A percentile compares a stretch with the other conserved stretches of the same genome.
Evolutionary conservation across 2,797 vertebrate species (phyloP).

Genomic region (Ctenopoma multispine): DNA sequence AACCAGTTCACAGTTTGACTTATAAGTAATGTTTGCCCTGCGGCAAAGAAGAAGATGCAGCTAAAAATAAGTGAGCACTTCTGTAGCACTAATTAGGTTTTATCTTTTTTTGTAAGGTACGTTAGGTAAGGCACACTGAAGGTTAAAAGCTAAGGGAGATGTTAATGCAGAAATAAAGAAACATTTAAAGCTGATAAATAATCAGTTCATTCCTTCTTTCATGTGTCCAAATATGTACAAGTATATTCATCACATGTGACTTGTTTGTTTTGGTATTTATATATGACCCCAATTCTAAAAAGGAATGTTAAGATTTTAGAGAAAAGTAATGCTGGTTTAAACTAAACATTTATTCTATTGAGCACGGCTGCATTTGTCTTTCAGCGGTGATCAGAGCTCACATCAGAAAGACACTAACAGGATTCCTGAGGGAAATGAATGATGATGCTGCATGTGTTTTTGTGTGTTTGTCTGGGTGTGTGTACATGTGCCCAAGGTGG

Average conservation of each 20-base stretch:
- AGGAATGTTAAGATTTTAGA: no score
- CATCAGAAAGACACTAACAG: slow-evolving; percentile 56
- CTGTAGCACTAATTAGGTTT: not conserved
- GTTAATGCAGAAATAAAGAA: not conserved
- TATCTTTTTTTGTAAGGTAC: not conserved
- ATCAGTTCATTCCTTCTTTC: not conserved
- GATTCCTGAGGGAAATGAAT: slow-evolving; percentile 52
- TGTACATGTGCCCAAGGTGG: not conserved
- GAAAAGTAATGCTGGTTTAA: not conserved
- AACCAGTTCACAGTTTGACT: slow-evolving; percentile 13
- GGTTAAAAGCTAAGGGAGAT: not conserved
- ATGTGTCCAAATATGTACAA: no score
- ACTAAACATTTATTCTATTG: not conserved
- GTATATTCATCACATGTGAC: no score
- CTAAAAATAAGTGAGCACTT: not conserved
- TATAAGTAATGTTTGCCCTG: not conserved
- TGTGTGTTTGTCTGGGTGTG: slow-evolving; percentile 3
- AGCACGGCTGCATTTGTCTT: slow-evolving; percentile 6
- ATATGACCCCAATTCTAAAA: no score
- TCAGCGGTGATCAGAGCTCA: slow-evolving; percentile 25
- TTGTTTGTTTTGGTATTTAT: no score
- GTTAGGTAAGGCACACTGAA: not conserved
- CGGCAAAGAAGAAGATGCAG: not conserved
- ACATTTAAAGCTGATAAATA: not conserved
- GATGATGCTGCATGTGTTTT: not conserved